Base-by-base conservation (phyloP, 1,140 invertebrate genomes). In the Maconellicoccus hirsutus region DNA sequence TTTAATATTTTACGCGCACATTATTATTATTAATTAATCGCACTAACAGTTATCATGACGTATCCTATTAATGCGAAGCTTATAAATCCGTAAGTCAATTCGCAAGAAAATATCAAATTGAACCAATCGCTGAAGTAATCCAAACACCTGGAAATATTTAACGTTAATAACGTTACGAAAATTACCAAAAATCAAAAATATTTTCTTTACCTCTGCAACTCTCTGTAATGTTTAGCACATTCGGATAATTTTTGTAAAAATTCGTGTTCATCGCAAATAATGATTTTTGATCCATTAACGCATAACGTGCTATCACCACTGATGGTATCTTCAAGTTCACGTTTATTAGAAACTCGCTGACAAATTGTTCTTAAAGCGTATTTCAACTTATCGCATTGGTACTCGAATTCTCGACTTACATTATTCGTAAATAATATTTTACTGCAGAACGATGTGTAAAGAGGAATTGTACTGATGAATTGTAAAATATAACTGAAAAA, bases 81-180 rank as follows among this genome's bases (percentile, higher is more conserved):
- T 16, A 66, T 2, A 16, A 66, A 66, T 25, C 61, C 61, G 61
- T 66, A 66, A 6, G 61, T 66, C 21, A 66, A 19, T 19, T 66
- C 61, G 61, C 61, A 66, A 26, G 61, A 66, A 19, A 66, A 66
- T 66, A 66, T 66, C 19, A 66, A 26, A 66, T 66, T 66, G 19
- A 66, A 66, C 61, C 61, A 66, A 4, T 23, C 10, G 16, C 61
- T 66, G 61, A 66, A 66, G 61, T 66, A 66, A 66, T 66, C 25
- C 19, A 66, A 26, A 16, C 61, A 66, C 16, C 61, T 66, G 61
- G 59, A 61, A 61, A 22, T 61, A n/a, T n/a, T 38, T 14, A 38
- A 38, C 6, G 6, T 14, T 14, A 38, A 7, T 14, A 14, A 38
- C 6, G 14, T 38, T 38, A 7, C 6, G 33, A 38, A 7, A 38